Percentiles rank a stretch among this genome's conserved stretches.
These are phyloP conservation scores for Oikopleura albicans DNA, from an alignment of 23 tunicate species.

Conservation along the genomic window DNA sequence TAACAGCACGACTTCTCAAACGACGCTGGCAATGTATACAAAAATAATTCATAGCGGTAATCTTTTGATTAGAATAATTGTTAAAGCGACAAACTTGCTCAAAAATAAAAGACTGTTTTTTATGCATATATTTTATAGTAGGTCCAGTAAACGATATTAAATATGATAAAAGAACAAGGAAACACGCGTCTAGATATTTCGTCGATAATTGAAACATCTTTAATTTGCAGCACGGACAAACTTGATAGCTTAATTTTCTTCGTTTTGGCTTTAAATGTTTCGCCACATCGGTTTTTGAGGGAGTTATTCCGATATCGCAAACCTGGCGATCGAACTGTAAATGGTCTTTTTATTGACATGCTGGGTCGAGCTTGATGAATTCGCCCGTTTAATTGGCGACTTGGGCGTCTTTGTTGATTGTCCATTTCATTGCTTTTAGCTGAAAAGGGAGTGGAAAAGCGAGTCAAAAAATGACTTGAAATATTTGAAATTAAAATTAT, in stretches of 20 bases:
- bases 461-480: too few species aligned
- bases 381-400: neutral
- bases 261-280: neutral
- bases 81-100: too few species aligned
- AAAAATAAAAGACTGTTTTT: too few species aligned
- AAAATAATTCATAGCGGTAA: too few species aligned
- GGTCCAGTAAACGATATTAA: constrained; percentile 80
- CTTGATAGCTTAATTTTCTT: constrained; percentile 17
- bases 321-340: neutral
- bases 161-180: constrained; percentile 44
- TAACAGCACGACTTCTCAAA: too few species aligned
- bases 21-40: too few species aligned
- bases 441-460: too few species aligned
- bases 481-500: too few species aligned
- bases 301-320: neutral
- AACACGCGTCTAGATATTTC: constrained; percentile 37
- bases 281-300: neutral
- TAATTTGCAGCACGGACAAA: constrained; percentile 16
- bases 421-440: neutral
- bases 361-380: neutral
- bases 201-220: constrained; percentile 55
- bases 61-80: too few species aligned
- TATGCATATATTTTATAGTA: constrained; percentile 26
- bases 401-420: neutral
- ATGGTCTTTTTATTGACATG: neutral